Base-by-base conservation (phyloP, 1,140 invertebrate species). In the Diprion similis region DNA sequence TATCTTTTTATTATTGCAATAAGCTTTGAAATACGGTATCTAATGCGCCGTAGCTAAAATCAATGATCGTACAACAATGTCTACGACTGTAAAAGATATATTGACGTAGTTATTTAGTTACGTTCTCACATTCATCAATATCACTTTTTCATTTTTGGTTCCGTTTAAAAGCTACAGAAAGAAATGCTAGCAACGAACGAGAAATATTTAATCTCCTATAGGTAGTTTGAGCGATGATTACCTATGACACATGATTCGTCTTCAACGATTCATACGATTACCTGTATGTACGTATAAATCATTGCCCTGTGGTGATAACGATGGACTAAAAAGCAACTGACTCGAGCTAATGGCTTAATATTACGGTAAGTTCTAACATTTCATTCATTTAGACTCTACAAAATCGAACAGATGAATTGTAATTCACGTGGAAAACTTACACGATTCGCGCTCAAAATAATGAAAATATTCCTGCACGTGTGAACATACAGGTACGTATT, bases 131-230 rank as follows among this genome's bases (percentile, higher is more conserved):
- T 59, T 59, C 11, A 59, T 13, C n/a, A 59, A 59, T 59, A 59
- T 59, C 51, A 59, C 51, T 59, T 59, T 4, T 59, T 59, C 11
- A 59, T 59, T 59, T 59, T 59, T 59, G 51, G 51, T 59, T 59
- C 51, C 51, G 51, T 59, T 59, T 13, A 59, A 59, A 10, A 59
- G 51, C 11, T 59, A 59, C n/a, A 59, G 51, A 59, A 59, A 15
- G 51, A 17, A 59, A 59, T 8, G 24, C 24, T 37, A 37, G 24
- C 24, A 37, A 37, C 24, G 24, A 37, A 1, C 24, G 24, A 37
- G 24, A 37, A 37, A 37, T 37, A 37, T 37, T 37, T 37, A 37
- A 37, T 37, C 24, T 37, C 24, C 24, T 37, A 37, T 37, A 37
- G 24, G 24, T 37, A 37, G 24, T 37, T 37, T 37, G 24, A 37